A percentile compares a stretch with the other conserved stretches of the same genome.
These are phyloP conservation scores for Litoditis marina DNA, from an alignment of 2,888 invertebrate genomes.

Conservation along the genomic window DNA sequence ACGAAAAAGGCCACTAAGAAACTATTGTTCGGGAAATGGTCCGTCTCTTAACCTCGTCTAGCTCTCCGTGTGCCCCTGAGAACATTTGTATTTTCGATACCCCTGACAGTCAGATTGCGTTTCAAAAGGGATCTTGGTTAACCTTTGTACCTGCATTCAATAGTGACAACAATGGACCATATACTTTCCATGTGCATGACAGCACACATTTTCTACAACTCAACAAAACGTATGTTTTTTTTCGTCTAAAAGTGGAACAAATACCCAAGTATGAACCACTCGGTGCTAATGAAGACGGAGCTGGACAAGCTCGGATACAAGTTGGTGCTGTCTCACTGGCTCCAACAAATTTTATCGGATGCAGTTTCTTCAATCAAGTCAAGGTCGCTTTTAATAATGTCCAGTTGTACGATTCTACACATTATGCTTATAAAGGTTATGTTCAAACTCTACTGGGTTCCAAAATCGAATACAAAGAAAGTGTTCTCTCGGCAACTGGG, in stretches of 20 bases:
- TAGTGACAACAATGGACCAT: neutral
- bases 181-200: neutral
- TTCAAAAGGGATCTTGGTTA: neutral
- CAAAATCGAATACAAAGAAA: neutral
- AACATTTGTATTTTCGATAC: neutral
- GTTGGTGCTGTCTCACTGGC: too few relatives aligned
- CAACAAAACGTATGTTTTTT: neutral
- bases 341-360: neutral
- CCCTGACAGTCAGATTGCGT: neutral
- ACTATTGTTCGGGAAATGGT: neutral
- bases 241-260: neutral
- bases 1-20: neutral
- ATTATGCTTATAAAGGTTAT: conserved; percentile 14
- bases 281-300: too few relatives aligned
- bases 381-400: neutral
- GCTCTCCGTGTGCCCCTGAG: neutral
- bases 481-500: conserved; percentile 3
- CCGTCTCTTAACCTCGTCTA: neutral
- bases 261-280: too few relatives aligned
- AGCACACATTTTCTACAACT: conserved; percentile 1
- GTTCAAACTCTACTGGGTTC: conserved; percentile 6
- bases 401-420: conserved; percentile 1
- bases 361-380: neutral
- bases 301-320: too few relatives aligned
- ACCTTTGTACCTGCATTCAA: neutral